Base-by-base conservation (phyloP, 2,113 vertebrate genomes). In the Scopus umbretta region DNA sequence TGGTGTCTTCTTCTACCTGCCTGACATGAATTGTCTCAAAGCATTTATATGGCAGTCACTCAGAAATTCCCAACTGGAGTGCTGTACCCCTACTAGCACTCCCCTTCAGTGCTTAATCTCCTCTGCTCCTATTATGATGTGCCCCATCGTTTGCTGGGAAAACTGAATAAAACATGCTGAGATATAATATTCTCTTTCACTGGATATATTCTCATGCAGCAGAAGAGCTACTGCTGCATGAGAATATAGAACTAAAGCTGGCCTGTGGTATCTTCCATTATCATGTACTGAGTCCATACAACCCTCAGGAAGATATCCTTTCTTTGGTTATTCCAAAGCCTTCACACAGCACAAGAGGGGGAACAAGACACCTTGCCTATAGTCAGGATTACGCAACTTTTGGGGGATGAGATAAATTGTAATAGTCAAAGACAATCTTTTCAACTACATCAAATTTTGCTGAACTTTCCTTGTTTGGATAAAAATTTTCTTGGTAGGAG, bases 101-200 rank as follows among this genome's bases (percentile, higher is more conserved):
- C 49, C 80, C 84, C 73, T 94, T 92, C 67, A 38, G 55, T 73
- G 50, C 62, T 87, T 97, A 91, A 82, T 95, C 89, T 42, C 20
- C 32, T 94, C 78, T 55, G 58, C 18, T 91, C 22, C 72, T 70
- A 88, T 66, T 82, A 80, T 67, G 36, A 71, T 92, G 55, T 78
- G 42, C 71, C 80, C 65, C 75, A 59, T 43, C 1, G 0, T 63
- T 78, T 83, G 32, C 50, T 86, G 72, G 71, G 40, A 92, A 66
- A 70, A 76, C 23, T 83, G 61, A 86, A 90, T 82, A 83, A 92
- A 94, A 74, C 79, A 55, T 67, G 59, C 67, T 92, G 72, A 88
- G 42, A 71, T 49, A 43, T 16, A 70, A 58, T 80, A 81, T 52
- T 91, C 81, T 73, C 53, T 30, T 83, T 80, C 50, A 36, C 42